phyloP scores from a whole-genome alignment of 2,797 vertebrate species.

The Pseudomugil tenellus region DNA sequence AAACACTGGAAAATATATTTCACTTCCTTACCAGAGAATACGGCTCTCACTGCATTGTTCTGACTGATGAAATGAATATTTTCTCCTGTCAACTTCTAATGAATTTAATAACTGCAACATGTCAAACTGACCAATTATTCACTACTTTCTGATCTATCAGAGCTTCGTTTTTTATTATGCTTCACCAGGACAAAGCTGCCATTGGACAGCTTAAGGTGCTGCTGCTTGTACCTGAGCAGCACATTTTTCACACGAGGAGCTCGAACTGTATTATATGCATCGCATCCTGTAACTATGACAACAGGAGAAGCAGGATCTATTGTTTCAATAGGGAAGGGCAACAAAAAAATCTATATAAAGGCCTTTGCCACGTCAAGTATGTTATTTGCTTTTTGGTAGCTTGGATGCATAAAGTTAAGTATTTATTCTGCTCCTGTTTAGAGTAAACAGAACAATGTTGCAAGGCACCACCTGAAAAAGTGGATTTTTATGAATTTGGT shows the following conservation, averaged over 20 bases:
- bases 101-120: neutral
- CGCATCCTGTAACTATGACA: neutral
- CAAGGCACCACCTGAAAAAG: too few relatives aligned
- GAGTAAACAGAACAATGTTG: neutral
- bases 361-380: neutral
- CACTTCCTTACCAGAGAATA: too few relatives aligned
- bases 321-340: neutral
- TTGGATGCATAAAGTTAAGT: neutral
- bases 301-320: neutral
- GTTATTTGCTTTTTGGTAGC: neutral
- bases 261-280: neutral
- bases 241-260: neutral
- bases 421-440: conserved; percentile 7
- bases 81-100: conserved; percentile 1
- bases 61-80: neutral
- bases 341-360: neutral
- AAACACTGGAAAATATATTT: too few relatives aligned
- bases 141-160: neutral
- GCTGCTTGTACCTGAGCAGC: neutral
- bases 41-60: neutral
- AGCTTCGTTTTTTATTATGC: neutral
- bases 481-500: neutral
- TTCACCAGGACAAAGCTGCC: neutral
- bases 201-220: neutral
- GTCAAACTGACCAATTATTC: neutral